Evolutionary conservation across 1,140 invertebrate species (phyloP).

Genomic region (Drosophila kurseongensis): DNA sequence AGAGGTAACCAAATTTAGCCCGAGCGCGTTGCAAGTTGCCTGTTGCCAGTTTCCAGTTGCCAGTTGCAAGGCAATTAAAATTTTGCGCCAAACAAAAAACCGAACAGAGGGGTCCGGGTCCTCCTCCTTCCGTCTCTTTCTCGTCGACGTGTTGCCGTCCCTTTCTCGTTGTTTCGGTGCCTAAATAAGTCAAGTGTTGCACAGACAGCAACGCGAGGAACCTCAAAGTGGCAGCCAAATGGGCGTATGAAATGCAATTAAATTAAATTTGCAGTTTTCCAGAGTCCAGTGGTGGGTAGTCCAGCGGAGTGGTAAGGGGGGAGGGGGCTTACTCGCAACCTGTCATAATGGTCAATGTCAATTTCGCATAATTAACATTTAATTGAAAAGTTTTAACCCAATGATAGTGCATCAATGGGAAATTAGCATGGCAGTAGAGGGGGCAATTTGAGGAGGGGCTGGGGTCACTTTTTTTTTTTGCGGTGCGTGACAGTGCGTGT

Average conservation of each 20-base stretch:
- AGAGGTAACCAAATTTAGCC: conserved; percentile 59
- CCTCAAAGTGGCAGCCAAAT: conserved; percentile 70
- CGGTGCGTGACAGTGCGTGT: conserved; percentile 50
- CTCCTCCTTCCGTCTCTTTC: not conserved
- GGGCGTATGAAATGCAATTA: conserved; percentile 82
- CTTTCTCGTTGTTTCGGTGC: conserved; percentile 27
- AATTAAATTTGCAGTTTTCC: conserved; percentile 79
- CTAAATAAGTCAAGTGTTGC: conserved; percentile 79
- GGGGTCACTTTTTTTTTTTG: too few relatives aligned
- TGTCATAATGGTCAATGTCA: conserved; percentile 77
- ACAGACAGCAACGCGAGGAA: conserved; percentile 24
- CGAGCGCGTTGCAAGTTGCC: conserved; percentile 40
- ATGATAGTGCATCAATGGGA: conserved; percentile 14
- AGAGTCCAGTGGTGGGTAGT: conserved; percentile 14
- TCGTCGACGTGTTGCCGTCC: conserved; percentile 2
- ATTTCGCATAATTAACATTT: conserved; percentile 79
- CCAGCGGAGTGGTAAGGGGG: conserved; percentile 1
- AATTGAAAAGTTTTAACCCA: conserved; percentile 61
- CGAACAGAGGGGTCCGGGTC: conserved; percentile 9
- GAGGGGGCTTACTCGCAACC: conserved; percentile 23
- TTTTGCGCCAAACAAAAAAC: conserved; percentile 55
- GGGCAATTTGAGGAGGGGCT: conserved; percentile 1
- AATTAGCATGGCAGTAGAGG: not conserved
- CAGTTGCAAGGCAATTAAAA: conserved; percentile 73
- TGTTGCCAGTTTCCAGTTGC: conserved; percentile 17